Base-by-base conservation (phyloP, 2,797 vertebrate genomes). In the Hypotaenidia philippensis region DNA sequence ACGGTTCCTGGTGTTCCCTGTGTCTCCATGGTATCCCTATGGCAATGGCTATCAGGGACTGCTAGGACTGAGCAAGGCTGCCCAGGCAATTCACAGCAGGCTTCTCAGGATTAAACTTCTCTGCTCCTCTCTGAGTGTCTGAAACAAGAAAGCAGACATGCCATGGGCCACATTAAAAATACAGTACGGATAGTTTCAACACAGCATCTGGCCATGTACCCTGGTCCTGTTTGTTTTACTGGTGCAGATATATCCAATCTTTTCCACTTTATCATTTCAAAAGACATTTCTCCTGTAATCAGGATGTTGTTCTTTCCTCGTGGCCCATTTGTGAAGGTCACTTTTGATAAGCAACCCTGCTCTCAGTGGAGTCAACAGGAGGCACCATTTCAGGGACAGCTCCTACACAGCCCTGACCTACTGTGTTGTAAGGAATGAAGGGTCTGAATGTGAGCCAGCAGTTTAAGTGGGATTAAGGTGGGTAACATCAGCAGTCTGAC, bases 211-310 rank as follows among this genome's bases (percentile, higher is more conserved):
- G 34, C 34, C 83, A 4, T 0, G 7, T 47, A 78, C 53, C 17
- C 40, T 70, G 40, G 18, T 86, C 34, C 50, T 52, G 4, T 70
- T 81, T 76, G 64, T 27, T 85, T 87, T 91, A 69, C 75, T 66
- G 65, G 64, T 93, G 69, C 76, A 90, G 85, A 64, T 32, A 57
- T 1, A 68, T 68, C 32, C 36, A 70, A 49, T 91, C 40, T 85
- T 84, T 87, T 91, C 84, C 56, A 74, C 64, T 84, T 72, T 52
- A 59, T 65, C 20, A 65, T 90, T 90, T 89, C 55, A 61, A 89
- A 87, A 72, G 66, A 80, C 36, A 20, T 75, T 66, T 81, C 74
- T 83, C n/a, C 27, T 74, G 57, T 50, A 72, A 56, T 78, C 45
- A 59, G 57, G 61, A 27, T 50, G 57, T 16, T 84, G 32, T 55